Conservation (phyloP, 2,888 invertebrate species). For the Dasypolia templi region DNA sequence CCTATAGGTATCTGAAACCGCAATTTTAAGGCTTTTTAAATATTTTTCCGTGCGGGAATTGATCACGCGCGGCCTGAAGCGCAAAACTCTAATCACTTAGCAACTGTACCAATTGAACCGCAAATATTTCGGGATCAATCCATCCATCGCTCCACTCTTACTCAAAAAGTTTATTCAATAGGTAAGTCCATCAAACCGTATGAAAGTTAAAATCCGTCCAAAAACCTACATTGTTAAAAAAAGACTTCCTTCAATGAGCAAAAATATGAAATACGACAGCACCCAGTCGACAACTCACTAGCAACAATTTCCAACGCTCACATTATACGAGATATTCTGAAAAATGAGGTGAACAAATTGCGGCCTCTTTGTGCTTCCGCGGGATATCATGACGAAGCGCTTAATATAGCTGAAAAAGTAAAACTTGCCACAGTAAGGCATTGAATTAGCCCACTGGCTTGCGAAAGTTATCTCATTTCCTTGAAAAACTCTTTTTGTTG, state of each 20-base stretch:
- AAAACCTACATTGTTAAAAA: slow-evolving; percentile 29
- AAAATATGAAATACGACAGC: slow-evolving; percentile 48
- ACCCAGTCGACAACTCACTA: slow-evolving; percentile 48
- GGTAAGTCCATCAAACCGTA: slow-evolving; percentile 28
- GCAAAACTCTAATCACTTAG: slow-evolving; percentile 10
- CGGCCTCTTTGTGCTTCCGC: slow-evolving; percentile 40
- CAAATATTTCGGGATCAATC: not conserved
- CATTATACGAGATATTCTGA: slow-evolving; percentile 51
- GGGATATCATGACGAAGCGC: slow-evolving; percentile 58
- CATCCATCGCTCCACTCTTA: not conserved
- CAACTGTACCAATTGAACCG: not conserved
- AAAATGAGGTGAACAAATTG: slow-evolving; percentile 52
- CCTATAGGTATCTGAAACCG: not conserved
- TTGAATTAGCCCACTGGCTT: slow-evolving; percentile 75
- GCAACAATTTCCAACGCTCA: slow-evolving; percentile 49
- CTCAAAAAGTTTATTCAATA: slow-evolving; percentile 19
- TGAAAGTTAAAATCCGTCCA: slow-evolving; percentile 29
- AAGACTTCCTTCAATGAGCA: slow-evolving; percentile 7
- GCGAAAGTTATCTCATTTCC: slow-evolving; percentile 86
- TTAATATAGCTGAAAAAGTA: slow-evolving; percentile 64
- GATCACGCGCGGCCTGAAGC: not conserved
- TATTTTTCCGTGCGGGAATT: not conserved
- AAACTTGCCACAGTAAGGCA: slow-evolving; percentile 64
- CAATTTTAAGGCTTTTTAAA: not conserved
- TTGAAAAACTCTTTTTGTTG: slow-evolving; percentile 83